Conservation (phyloP, 1,140 invertebrate species). For the Drosophila oshimai region DNA sequence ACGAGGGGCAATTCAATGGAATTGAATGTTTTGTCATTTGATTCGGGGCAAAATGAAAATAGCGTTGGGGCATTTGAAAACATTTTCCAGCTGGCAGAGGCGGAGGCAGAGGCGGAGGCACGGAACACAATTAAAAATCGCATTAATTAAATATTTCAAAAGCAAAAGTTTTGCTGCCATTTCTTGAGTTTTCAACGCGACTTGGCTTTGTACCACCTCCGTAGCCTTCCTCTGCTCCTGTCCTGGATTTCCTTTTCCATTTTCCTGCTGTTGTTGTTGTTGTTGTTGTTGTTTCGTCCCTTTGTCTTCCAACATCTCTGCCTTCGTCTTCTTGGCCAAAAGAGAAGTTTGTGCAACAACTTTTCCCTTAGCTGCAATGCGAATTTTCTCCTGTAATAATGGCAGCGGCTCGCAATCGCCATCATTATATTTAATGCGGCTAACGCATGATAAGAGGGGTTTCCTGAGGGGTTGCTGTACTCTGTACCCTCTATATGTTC, state of each 20-base stretch:
- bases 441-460: conserved; percentile 52
- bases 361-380: conserved; percentile 64
- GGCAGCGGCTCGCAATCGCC: conserved; percentile 60
- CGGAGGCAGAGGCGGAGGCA: conserved; percentile 4
- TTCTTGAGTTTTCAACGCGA: conserved; percentile 63
- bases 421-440: conserved; percentile 80
- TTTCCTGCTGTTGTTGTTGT: not conserved
- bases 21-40: conserved; percentile 58
- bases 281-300: conserved; percentile 36
- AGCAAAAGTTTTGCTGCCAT: conserved; percentile 73
- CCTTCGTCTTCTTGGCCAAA: conserved; percentile 19
- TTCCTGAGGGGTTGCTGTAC: conserved; percentile 17
- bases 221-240: not conserved
- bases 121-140: conserved; percentile 74
- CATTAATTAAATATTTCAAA: conserved; percentile 81
- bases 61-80: not conserved
- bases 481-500: conserved; percentile 9
- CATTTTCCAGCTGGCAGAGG: conserved; percentile 12
- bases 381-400: conserved; percentile 70
- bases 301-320: conserved; percentile 57
- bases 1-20: conserved; percentile 36
- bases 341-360: conserved; percentile 71
- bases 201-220: conserved; percentile 12
- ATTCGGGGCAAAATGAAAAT: conserved; percentile 17
- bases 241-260: conserved; percentile 5